Percentiles rank a stretch among this genome's conserved stretches.
These are phyloP conservation scores for Passer montanus DNA, from an alignment of 2,113 vertebrate species.

Conservation along the genomic window DNA sequence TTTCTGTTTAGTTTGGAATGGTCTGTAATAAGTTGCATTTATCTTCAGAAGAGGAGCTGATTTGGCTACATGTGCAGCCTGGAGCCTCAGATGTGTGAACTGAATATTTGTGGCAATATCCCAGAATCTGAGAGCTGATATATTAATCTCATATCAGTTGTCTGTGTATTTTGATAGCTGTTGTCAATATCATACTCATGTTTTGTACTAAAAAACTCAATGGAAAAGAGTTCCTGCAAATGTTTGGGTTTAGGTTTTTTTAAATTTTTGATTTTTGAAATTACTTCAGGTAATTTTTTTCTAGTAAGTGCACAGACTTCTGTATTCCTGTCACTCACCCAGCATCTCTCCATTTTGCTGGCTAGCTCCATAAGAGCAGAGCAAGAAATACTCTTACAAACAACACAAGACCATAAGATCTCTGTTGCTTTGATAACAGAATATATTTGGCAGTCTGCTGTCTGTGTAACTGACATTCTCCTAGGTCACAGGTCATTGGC, in stretches of 20 bases:
- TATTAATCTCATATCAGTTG: background rate
- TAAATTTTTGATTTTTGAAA: background rate
- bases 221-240: background rate
- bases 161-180: background rate
- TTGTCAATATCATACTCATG: background rate
- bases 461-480: background rate
- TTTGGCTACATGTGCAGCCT: background rate
- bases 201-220: background rate
- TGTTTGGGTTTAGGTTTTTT: background rate
- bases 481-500: background rate
- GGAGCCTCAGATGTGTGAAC: background rate
- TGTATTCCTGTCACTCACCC: background rate
- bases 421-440: background rate
- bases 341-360: background rate
- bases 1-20: background rate
- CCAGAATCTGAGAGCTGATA: background rate
- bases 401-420: background rate
- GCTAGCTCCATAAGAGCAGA: background rate
- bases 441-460: background rate
- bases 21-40: background rate
- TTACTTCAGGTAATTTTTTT: background rate
- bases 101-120: background rate
- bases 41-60: background rate
- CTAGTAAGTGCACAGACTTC: background rate
- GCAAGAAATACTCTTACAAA: background rate